These are phyloP conservation scores for Plutomurus gul DNA, from an alignment of 1,140 invertebrate genomes.

Conservation along the genomic window DNA sequence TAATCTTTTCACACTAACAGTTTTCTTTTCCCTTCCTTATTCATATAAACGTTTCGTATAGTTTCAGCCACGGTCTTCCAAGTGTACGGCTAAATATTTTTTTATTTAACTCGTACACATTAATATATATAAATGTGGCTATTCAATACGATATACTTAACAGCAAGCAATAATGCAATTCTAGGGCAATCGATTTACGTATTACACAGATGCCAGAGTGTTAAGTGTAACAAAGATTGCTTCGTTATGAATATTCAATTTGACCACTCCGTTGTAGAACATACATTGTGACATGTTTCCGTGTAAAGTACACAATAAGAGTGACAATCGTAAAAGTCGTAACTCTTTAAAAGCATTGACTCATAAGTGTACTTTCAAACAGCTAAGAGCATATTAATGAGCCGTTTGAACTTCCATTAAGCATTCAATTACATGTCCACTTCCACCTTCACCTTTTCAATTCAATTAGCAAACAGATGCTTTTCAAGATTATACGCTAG, in stretches of 20 bases:
- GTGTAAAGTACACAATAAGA: not conserved
- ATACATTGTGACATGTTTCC: not conserved
- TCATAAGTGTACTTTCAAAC: not conserved
- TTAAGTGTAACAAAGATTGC: not conserved
- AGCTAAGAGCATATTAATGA: constrained; percentile 1
- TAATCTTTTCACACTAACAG: constrained; percentile 18
- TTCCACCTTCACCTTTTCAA: constrained; percentile 7
- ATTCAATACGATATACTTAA: too few relatives aligned
- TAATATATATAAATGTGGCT: too few relatives aligned
- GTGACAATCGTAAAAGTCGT: not conserved
- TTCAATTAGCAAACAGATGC: constrained; percentile 31
- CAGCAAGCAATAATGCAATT: too few relatives aligned
- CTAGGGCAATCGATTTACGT: too few relatives aligned
- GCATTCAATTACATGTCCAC: not conserved
- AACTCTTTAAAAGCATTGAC: not conserved
- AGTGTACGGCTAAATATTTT: too few relatives aligned
- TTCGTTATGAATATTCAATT: not conserved
- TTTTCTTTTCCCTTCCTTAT: not conserved
- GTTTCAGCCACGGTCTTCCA: not conserved
- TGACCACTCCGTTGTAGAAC: not conserved
- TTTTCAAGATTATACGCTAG: not conserved
- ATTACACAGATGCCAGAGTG: not conserved
- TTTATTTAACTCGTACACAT: not conserved
- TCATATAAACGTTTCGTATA: not conserved
- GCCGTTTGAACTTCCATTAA: not conserved